These are phyloP conservation scores for Drosophila busckii DNA, from an alignment of 1,140 invertebrate genomes.

Conservation along the genomic window DNA sequence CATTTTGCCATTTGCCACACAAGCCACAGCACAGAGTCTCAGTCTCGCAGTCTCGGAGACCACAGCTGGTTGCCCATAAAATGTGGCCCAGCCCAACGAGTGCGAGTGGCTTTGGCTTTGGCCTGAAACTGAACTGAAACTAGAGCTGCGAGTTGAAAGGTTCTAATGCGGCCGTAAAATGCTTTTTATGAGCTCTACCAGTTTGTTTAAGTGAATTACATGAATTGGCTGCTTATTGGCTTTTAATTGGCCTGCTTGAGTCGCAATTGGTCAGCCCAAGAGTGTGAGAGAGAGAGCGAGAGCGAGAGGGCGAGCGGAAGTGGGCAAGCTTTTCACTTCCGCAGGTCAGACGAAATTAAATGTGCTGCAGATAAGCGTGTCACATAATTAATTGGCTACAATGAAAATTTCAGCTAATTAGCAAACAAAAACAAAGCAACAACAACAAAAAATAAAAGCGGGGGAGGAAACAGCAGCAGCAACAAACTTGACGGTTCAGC, in stretches of 20 bases:
- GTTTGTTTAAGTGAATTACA: conserved; percentile 66
- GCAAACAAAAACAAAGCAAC: conserved; percentile 42
- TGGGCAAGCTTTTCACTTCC: conserved; percentile 44
- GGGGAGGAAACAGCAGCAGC: conserved; percentile 31
- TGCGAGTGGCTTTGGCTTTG: too few relatives aligned
- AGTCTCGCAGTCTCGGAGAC: conserved; percentile 20
- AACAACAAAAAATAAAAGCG: conserved; percentile 14
- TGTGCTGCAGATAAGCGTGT: conserved; percentile 61
- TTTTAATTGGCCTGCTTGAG: conserved; percentile 60
- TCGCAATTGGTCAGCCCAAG: neutral
- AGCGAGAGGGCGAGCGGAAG: conserved; percentile 40
- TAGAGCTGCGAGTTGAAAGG: conserved; percentile 38
- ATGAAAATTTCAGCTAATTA: conserved; percentile 71
- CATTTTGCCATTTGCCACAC: conserved; percentile 72
- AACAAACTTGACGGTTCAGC: conserved; percentile 17
- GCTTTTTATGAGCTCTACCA: conserved; percentile 56
- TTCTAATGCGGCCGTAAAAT: conserved; percentile 62
- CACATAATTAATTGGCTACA: conserved; percentile 70
- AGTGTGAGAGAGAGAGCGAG: conserved; percentile 13
- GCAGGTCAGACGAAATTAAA: conserved; percentile 36
- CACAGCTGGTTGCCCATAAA: conserved; percentile 66
- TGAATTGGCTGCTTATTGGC: conserved; percentile 69
- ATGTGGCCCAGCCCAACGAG: conserved; percentile 30
- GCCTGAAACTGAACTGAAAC: too few relatives aligned
- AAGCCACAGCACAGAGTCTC: conserved; percentile 1